Conservation (phyloP, 2,797 vertebrate genomes). For the Epinephelus awoara region DNA sequence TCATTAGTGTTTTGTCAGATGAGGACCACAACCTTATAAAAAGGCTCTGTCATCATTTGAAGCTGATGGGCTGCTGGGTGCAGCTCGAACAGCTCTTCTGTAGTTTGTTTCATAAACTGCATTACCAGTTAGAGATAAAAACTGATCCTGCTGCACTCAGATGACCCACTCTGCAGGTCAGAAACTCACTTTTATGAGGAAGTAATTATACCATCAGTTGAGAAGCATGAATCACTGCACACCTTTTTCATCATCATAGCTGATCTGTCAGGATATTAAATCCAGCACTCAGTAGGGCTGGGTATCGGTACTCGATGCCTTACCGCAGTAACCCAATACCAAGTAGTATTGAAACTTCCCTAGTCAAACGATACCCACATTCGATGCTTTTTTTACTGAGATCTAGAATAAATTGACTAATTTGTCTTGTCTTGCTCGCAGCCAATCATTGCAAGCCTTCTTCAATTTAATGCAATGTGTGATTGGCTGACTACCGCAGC, state of each 20-base stretch:
- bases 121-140: conserved; percentile 4
- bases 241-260: neutral
- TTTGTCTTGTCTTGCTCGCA: no score
- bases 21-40: neutral
- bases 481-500: no score
- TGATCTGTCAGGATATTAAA: conserved; percentile 11
- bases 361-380: no score
- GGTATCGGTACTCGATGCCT: no score
- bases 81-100: neutral
- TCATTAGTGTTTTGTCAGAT: neutral
- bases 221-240: neutral
- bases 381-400: no score
- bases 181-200: neutral
- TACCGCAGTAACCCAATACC: no score
- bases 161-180: conserved; percentile 13
- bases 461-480: no score
- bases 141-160: conserved; percentile 23
- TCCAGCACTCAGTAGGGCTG: neutral
- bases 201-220: conserved; percentile 6
- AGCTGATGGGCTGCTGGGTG: neutral
- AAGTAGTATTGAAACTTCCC: no score
- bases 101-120: neutral
- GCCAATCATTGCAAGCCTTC: no score
- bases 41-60: conserved; percentile 12
- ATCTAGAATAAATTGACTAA: no score